Percentiles rank a stretch among this genome's conserved stretches.
Conservation (phyloP, 2,113 vertebrate genomes). For the Orientallactaga bullata region DNA sequence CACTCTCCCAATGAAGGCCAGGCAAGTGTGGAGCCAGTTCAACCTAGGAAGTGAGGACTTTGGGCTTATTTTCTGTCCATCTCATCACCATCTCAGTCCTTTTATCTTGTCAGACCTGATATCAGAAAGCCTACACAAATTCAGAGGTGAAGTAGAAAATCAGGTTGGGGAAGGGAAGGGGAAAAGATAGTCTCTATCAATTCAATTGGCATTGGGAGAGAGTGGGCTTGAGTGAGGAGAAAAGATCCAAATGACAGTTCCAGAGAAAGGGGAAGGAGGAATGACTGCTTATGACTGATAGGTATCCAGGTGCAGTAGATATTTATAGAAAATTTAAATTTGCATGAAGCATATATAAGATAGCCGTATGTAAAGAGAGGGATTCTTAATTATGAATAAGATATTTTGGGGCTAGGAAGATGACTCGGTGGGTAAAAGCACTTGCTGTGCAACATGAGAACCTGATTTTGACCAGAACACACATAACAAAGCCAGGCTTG, state of each 20-base stretch:
- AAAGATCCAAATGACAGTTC: neutral
- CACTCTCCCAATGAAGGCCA: neutral
- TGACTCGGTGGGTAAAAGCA: no score
- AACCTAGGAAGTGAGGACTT: neutral
- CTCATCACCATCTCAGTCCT: neutral
- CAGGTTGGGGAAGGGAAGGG: neutral
- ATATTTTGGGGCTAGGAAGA: no score
- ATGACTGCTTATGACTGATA: neutral
- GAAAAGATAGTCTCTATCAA: neutral
- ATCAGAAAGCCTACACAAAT: neutral
- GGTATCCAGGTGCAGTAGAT: neutral
- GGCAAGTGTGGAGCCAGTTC: neutral
- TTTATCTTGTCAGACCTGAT: neutral
- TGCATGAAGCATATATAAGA: neutral
- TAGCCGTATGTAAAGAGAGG: neutral
- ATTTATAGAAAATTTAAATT: neutral
- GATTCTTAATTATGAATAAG: neutral
- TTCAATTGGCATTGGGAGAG: neutral
- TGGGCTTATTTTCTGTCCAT: neutral
- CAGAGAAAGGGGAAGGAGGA: neutral
- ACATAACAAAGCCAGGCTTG: no score
- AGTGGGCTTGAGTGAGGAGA: neutral
- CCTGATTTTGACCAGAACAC: no score
- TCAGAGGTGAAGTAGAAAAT: neutral
- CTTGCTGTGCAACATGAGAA: no score